phyloP scores from a whole-genome alignment of 2,113 vertebrate genomes.

The Apistogramma diplotaenia region DNA sequence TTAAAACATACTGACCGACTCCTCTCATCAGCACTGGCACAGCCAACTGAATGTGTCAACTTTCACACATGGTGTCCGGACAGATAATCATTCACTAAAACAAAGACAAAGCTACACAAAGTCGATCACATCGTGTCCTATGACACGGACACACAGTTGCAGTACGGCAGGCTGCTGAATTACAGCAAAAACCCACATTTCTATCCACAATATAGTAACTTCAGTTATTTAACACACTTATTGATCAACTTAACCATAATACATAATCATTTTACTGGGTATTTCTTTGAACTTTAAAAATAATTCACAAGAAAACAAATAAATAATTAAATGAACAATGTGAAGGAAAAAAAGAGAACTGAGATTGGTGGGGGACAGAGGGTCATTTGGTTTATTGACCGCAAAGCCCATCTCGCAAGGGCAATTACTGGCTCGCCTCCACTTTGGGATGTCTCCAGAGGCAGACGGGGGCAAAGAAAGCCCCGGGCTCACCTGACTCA shows the following conservation, averaged over 20 bases:
- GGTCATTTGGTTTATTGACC: background rate
- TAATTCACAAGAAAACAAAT: background rate
- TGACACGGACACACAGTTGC: background rate
- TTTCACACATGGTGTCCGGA: background rate
- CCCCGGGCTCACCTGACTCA: background rate
- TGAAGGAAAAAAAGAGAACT: too few species aligned
- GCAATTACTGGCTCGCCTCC: background rate
- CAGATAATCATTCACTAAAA: background rate
- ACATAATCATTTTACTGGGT: fast-evolving
- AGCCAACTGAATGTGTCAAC: background rate
- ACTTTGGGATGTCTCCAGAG: background rate
- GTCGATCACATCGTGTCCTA: background rate
- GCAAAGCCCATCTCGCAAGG: background rate
- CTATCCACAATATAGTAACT: background rate
- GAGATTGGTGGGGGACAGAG: background rate
- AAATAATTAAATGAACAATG: too few species aligned
- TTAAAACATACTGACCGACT: background rate
- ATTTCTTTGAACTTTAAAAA: background rate
- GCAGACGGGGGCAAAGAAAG: background rate
- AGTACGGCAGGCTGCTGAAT: background rate
- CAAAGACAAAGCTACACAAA: background rate
- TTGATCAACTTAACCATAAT: background rate
- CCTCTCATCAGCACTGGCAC: background rate
- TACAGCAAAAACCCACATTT: background rate
- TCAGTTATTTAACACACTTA: background rate